Percentiles rank a stretch among this genome's conserved stretches.
Conservation (phyloP, 2,888 invertebrate species). For the Pammene fasciana region DNA sequence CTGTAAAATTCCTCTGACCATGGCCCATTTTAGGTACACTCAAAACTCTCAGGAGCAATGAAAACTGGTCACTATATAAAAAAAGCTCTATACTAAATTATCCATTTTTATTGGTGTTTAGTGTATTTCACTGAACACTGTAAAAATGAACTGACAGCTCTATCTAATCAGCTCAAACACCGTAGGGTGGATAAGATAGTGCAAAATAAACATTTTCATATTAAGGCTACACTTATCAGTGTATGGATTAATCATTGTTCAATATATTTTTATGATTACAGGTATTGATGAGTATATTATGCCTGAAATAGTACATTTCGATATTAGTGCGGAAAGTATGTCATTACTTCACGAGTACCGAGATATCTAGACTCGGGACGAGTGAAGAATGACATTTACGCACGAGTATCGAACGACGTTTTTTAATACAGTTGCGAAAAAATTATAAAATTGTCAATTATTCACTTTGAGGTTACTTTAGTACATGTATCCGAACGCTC, state of each 20-base stretch:
- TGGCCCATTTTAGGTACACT: conserved; percentile 64
- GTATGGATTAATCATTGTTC: conserved; percentile 32
- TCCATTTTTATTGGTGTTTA: neutral
- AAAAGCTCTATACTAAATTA: neutral
- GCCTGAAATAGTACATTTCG: too few species aligned
- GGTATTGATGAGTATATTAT: conserved; percentile 15
- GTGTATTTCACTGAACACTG: conserved; percentile 40
- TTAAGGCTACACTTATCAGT: conserved; percentile 50
- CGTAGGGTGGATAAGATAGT: conserved; percentile 71
- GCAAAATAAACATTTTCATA: conserved; percentile 65
- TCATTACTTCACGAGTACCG: too few species aligned
- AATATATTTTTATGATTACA: conserved; percentile 24
- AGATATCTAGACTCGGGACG: too few species aligned
- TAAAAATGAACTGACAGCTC: conserved; percentile 63
- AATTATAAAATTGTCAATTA: too few species aligned
- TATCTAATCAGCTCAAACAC: conserved; percentile 76
- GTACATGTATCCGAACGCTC: too few species aligned
- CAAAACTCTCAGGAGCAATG: conserved; percentile 38
- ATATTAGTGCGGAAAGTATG: too few species aligned
- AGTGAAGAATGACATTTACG: too few species aligned
- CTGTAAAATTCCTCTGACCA: conserved; percentile 57
- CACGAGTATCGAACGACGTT: too few species aligned
- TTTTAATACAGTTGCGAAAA: too few species aligned
- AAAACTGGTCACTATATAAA: neutral
- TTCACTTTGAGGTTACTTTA: too few species aligned